Percentiles rank a stretch among this genome's conserved stretches.
Conservation (phyloP, 2,797 vertebrate genomes). For the Dendrocincla tyrannina region DNA sequence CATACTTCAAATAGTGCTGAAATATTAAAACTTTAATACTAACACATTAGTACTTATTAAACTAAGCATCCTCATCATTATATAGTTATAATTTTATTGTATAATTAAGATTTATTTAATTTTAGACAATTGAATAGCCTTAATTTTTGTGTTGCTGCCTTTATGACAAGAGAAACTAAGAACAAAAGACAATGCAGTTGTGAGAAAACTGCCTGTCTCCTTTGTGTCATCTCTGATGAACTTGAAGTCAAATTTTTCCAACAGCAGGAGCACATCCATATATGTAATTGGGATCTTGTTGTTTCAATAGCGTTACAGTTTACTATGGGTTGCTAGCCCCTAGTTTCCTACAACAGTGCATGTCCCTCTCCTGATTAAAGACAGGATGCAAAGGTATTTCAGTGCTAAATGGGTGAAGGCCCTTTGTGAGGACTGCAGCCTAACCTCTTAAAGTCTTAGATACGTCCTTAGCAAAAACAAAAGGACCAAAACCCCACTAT, state of each 20-base stretch:
- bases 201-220: background rate
- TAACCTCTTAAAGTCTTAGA: background rate
- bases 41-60: background rate
- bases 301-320: background rate
- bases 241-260: background rate
- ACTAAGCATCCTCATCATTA: background rate
- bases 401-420: background rate
- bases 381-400: background rate
- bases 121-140: background rate
- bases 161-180: background rate
- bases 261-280: background rate
- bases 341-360: background rate
- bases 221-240: background rate
- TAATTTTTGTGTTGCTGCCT: background rate
- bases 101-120: background rate
- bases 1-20: background rate
- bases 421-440: background rate
- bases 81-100: background rate
- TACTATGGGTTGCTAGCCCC: background rate
- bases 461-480: background rate
- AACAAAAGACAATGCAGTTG: background rate
- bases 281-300: background rate
- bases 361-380: background rate
- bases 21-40: background rate
- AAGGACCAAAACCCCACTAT: background rate